Base-by-base conservation (phyloP, 2,797 vertebrate genomes). In the Huso huso region DNA sequence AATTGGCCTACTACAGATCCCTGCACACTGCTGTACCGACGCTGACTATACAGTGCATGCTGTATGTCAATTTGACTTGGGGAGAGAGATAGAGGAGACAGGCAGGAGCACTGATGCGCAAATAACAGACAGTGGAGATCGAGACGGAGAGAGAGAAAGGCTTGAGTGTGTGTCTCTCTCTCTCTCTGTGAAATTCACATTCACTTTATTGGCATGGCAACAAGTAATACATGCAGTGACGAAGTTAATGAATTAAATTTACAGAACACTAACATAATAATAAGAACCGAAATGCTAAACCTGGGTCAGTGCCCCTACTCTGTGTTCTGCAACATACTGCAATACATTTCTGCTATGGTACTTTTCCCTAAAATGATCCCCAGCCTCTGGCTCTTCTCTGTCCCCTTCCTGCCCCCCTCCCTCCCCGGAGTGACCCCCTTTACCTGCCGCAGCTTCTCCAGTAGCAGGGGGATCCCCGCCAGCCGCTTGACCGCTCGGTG, bases 401-500 rank as follows among this genome's bases (percentile, higher is more conserved):
- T 37, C 37, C 37, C 1, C 37, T 37, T 4, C 37, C 4, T 37
- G 37, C 37, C 37, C 37, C 37, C 37, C 37, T 37, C 23, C 12
- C 23, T 37, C 23, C 23, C 23, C 23, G 4, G 23, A 37, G 23
- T 37, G 23, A 37, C 37, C 37, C 37, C 4, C 37, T 11, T 79
- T 82, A 98, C 96, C 94, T 98, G 94, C 71, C 91, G 91, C 67
- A 99, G 89, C 73, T 89, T 92, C 84, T 98, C 95, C 84, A 99
- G 85, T 73, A 99, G 88, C 66, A 92, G 77, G 0, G 96, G 96
- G 81, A 98, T 97, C 66, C 93, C 94, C 0, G 96, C 94, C 83
- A 99, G 87, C 70, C 96, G 91, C 82, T 95, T 95, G 78, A 93
- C 86, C 72, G 93, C 92, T 75, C 96, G 88, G 83, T 98, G 96